These are phyloP conservation scores for Drosophila sordidula DNA, from an alignment of 2,888 invertebrate genomes.

Conservation along the genomic window DNA sequence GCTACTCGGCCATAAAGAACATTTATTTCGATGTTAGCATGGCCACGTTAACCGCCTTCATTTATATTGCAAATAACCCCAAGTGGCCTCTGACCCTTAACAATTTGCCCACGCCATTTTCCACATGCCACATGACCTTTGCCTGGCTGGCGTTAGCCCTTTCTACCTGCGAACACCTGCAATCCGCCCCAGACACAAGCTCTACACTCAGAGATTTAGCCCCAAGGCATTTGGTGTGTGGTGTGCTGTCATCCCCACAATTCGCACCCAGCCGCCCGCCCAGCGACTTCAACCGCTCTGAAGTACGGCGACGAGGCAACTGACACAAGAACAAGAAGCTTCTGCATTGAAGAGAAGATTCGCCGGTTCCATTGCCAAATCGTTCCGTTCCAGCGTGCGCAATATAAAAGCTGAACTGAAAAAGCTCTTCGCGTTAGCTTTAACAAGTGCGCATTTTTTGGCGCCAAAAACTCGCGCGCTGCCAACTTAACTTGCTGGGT, in stretches of 20 bases:
- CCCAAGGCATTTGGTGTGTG: not conserved
- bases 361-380: constrained; percentile 41
- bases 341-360: constrained; percentile 12
- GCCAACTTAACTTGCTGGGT: constrained; percentile 32
- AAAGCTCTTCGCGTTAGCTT: constrained; percentile 47
- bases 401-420: constrained; percentile 26
- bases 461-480: constrained; percentile 49
- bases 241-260: not conserved
- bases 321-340: constrained; percentile 23
- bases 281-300: constrained; percentile 6
- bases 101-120: constrained; percentile 14
- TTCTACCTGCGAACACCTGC: constrained; percentile 21
- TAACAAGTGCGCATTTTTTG: constrained; percentile 36
- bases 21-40: not conserved
- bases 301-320: constrained; percentile 24
- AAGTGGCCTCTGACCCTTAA: constrained; percentile 7
- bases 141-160: not conserved
- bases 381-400: constrained; percentile 27
- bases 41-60: constrained; percentile 10
- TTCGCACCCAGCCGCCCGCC: not conserved
- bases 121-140: constrained; percentile 39
- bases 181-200: constrained; percentile 1
- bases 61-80: constrained; percentile 30
- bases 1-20: not conserved
- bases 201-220: constrained; percentile 2